Evolutionary conservation across 2,797 vertebrate species (phyloP), one percentile per base, ranked within the genome.

Genomic region (Thaleichthys pacificus): DNA sequence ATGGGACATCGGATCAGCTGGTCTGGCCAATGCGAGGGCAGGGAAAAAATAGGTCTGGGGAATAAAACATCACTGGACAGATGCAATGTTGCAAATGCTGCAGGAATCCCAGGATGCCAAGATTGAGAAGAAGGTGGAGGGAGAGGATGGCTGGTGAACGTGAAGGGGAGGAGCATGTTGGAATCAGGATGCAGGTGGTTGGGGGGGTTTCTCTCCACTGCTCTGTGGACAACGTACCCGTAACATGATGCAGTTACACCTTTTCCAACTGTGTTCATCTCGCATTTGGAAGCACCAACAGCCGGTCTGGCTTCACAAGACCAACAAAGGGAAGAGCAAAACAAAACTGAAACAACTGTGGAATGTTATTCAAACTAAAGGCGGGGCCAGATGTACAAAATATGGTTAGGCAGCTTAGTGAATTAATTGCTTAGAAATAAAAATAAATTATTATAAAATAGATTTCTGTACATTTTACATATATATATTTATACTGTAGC

Each of bases 401-500:
- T 89, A 95, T 85, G 93, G 94, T 96, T 96, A 98, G 97, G 96
- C 96, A 98, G 96, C 96, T 97, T 96, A 97, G 97, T 99, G 96
- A 97, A 97, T 98, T 97, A 97, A 97, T 98, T 97, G 95, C 96
- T 98, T 94, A 95, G 89, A 96, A 93, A 93, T 92, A 93, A 93
- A 94, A 99, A 99, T 98, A 99, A 99, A 98, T 98, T 98, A 99
- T 97, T 96, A 99, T 99, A 99, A 98, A 99, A 98, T 98, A 99
- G 94, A 98, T 98, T 96, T 99, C 96, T 99, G 96, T 98, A 98
- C 96, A 98, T 96, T 97, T 97, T 96, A 97, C 95, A 93, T 91
- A 92, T 92, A 93, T 92, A 93, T 90, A 42, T 42, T 42, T 42
- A 42, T 42, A 42, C 38, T 42, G 38, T 42, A 93, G 86, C 88